Evolutionary conservation across 2,888 invertebrate genomes (phyloP).

Genomic region (Fabriciana adippe): DNA sequence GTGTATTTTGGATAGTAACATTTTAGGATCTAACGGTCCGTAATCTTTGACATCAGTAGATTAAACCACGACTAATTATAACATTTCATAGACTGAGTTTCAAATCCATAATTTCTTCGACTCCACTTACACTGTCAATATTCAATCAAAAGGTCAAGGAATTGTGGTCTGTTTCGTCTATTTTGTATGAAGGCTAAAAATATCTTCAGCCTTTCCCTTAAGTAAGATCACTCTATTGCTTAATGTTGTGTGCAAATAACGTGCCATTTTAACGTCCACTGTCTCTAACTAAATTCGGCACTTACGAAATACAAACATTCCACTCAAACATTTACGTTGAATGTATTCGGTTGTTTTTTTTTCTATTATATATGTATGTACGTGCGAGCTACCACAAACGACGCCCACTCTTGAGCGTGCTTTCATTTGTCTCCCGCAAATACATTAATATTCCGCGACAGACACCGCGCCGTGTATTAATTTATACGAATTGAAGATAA

Average conservation of each 20-base stretch:
- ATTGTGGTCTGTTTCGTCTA: too few species aligned
- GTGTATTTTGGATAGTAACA: too few species aligned
- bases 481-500: conserved; percentile 17
- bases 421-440: conserved; percentile 22
- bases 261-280: not conserved
- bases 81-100: too few species aligned
- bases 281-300: not conserved
- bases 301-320: not conserved
- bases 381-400: not conserved
- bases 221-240: not conserved
- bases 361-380: not conserved
- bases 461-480: conserved; percentile 16
- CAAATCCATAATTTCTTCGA: too few species aligned
- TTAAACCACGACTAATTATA: too few species aligned
- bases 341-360: not conserved
- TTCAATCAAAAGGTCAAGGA: too few species aligned
- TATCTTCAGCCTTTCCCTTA: not conserved
- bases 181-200: too few species aligned
- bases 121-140: too few species aligned
- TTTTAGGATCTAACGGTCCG: too few species aligned
- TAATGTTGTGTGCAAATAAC: not conserved
- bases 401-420: conserved; percentile 19
- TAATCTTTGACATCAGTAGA: too few species aligned
- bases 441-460: conserved; percentile 21
- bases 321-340: not conserved